Base-by-base conservation (phyloP, 2,113 vertebrate genomes). In the Datnioides undecimradiatus region DNA sequence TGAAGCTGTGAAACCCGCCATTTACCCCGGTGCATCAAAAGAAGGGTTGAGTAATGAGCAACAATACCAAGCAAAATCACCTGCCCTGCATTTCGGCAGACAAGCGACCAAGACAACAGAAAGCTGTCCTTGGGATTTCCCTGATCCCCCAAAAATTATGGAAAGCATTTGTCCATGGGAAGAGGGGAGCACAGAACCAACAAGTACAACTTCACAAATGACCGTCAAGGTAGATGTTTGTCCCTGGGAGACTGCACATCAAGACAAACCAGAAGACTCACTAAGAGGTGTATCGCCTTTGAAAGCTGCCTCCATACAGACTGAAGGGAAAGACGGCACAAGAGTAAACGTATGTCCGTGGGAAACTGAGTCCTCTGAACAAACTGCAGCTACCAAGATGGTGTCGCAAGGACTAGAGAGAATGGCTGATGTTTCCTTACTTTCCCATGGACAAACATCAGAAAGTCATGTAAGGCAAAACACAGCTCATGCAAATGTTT, bases 61-160 rank as follows among this genome's bases (percentile, higher is more conserved):
- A 70, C 52, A 80, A 21, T 41, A 60, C 23, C 33, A 43, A 46
- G 4, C 29, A 54, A 58, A 70, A 70, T 72, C 68, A 48, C 25
- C 83, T 65, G 10, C 5, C 8, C 3, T 59, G 29, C 59, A 54
- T 81, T 67, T 69, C 38, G 76, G 68, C 13, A 76, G 71, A 64
- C 75, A 85, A 41, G 19, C 54, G 21, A 76, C 36, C 48, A 87
- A 84, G 48, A 80, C 82, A 60, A 54, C 33, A 58, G 89, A 91
- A 46, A 80, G 82, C 21, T 92, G 90, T 85, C 87, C 87, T 17
- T 93, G 90, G 93, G 89, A 92, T 21, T 93, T 93, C 49, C 69
- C 60, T 1, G 70, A 69, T 9, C 64, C 84, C 6, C 81, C 86
- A 19, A 41, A 82, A 79, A 82, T 52, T 27, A 14, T 64, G 3